These are phyloP conservation scores for Drosophila nikananu DNA, from an alignment of 1,140 invertebrate genomes.

Conservation along the genomic window DNA sequence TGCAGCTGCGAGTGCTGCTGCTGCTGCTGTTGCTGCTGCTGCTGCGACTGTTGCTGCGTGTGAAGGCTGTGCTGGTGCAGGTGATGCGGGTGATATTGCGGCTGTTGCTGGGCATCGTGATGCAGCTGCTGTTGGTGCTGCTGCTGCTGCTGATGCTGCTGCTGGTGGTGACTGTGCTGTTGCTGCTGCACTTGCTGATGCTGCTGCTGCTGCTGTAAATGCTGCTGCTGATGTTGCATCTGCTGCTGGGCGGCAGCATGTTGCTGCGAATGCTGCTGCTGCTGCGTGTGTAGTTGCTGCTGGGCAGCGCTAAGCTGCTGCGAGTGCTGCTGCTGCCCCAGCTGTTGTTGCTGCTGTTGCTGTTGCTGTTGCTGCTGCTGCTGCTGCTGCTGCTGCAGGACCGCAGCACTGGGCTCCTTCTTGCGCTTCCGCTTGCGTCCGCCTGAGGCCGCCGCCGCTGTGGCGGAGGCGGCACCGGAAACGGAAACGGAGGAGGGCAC, in stretches of 20 bases:
- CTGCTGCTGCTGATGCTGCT: constrained; percentile 9
- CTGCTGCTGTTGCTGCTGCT: constrained; percentile 32
- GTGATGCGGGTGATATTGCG: constrained; percentile 61
- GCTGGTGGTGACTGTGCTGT: constrained; percentile 13
- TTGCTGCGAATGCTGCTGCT: constrained; percentile 43
- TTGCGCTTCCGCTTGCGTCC: constrained; percentile 77
- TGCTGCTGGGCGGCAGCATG: constrained; percentile 22
- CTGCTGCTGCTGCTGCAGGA: constrained; percentile 21
- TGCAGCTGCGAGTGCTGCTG: constrained; percentile 50
- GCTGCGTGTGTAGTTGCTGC: constrained; percentile 25
- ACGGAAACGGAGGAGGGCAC: neutral
- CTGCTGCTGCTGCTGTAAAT: constrained; percentile 34
- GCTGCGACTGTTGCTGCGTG: constrained; percentile 50
- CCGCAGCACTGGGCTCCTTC: constrained; percentile 48
- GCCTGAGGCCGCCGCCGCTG: neutral
- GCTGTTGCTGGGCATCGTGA: constrained; percentile 48
- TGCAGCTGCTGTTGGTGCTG: constrained; percentile 48
- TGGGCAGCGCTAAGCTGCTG: constrained; percentile 13
- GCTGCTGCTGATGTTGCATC: constrained; percentile 26
- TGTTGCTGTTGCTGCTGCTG: constrained; percentile 31
- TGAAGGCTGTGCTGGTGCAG: constrained; percentile 58
- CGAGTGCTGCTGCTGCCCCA: constrained; percentile 23
- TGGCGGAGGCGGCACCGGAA: neutral
- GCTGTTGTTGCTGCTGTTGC: constrained; percentile 29
- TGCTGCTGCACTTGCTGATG: constrained; percentile 39